Percentiles rank a stretch among this genome's conserved stretches.
These are phyloP conservation scores for Notechis scutatus DNA, from an alignment of 2,113 vertebrate genomes.

Conservation along the genomic window DNA sequence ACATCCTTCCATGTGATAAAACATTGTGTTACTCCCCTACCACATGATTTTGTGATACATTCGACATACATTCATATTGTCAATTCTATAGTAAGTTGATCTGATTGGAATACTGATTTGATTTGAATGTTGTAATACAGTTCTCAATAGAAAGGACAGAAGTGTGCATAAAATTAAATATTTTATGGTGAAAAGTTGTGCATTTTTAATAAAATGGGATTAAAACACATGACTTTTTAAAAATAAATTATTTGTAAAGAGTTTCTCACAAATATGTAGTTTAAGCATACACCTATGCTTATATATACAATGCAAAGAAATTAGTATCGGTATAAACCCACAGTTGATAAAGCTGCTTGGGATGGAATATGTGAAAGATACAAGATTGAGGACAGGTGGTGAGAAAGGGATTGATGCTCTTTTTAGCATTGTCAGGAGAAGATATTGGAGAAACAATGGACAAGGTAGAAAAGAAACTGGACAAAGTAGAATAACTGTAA, in stretches of 20 bases:
- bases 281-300: background rate
- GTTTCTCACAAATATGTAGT: background rate
- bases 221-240: background rate
- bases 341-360: background rate
- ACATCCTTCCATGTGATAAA: background rate
- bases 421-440: background rate
- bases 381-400: background rate
- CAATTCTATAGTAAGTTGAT: background rate
- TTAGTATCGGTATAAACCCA: background rate
- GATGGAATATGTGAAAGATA: background rate
- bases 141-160: background rate
- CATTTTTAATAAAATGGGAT: background rate
- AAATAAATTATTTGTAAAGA: background rate
- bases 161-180: too few species aligned
- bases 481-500: background rate
- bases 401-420: background rate
- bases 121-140: background rate
- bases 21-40: background rate
- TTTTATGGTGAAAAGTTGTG: background rate
- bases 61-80: background rate
- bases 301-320: background rate
- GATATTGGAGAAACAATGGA: background rate
- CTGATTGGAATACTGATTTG: background rate
- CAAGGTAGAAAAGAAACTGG: background rate
- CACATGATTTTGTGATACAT: background rate